phyloP scores from a whole-genome alignment of 2,113 vertebrate species.

The Brachyistius frenatus region DNA sequence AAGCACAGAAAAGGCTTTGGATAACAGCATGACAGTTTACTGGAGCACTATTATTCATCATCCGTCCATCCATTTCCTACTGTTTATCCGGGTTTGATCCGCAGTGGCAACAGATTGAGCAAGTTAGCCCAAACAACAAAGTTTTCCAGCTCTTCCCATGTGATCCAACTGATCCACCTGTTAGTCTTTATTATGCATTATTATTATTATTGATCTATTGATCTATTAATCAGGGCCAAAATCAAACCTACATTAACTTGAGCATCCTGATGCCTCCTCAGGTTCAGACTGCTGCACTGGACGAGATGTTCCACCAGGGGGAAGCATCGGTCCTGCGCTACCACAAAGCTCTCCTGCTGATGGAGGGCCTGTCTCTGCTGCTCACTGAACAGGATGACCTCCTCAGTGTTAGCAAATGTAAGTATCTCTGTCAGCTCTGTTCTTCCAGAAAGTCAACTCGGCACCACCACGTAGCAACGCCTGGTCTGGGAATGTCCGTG shows the following conservation, averaged over 20 bases:
- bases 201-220: too few species aligned
- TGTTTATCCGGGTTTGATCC: too few species aligned
- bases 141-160: too few species aligned
- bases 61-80: too few species aligned
- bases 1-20: too few species aligned
- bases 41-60: too few species aligned
- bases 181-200: too few species aligned
- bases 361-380: constrained; percentile 93
- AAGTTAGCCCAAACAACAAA: too few species aligned
- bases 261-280: constrained; percentile 50
- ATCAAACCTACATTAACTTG: not conserved
- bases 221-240: too few species aligned
- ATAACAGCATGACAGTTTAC: too few species aligned
- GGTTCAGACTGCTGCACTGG: constrained; percentile 95
- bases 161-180: too few species aligned
- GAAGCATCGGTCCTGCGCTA: constrained; percentile 92
- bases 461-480: not conserved
- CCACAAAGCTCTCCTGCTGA: constrained; percentile 93
- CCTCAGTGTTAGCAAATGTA: constrained; percentile 94
- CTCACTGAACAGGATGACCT: constrained; percentile 92
- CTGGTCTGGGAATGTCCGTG: not conserved
- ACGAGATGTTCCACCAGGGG: constrained; percentile 98
- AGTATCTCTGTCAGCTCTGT: constrained; percentile 18
- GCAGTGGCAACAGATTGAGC: too few species aligned
- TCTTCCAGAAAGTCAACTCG: not conserved